Conservation (phyloP, 2,113 vertebrate genomes). For the Lontra canadensis region DNA sequence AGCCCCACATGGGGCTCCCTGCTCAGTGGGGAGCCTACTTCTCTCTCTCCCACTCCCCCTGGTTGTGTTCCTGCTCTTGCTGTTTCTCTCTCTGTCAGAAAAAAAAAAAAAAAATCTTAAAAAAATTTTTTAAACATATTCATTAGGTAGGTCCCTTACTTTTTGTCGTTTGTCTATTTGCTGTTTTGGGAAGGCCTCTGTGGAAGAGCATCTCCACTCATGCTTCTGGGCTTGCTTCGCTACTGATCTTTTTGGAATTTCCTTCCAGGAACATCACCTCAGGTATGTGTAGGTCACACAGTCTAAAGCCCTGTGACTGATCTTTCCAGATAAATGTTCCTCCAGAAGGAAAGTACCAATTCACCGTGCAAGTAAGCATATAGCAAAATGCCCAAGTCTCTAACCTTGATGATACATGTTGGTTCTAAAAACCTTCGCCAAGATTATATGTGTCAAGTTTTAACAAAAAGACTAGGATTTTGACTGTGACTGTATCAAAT, state of each 20-base stretch:
- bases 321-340: no score
- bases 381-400: background rate
- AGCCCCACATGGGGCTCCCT: no score
- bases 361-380: accelerated
- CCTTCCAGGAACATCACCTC: background rate
- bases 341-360: background rate
- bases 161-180: background rate
- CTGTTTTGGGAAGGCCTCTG: background rate
- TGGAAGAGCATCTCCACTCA: no score
- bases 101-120: no score
- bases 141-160: background rate
- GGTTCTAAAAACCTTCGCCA: background rate
- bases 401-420: background rate
- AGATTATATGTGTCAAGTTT: background rate
- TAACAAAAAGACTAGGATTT: background rate
- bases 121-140: background rate
- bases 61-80: no score
- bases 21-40: no score
- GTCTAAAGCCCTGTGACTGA: no score
- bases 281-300: background rate
- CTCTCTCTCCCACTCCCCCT: no score
- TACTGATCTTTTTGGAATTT: background rate
- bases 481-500: background rate
- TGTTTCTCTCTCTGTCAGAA: no score
- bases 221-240: background rate